phyloP scores from a whole-genome alignment of 2,888 invertebrate genomes.

The Cephus pulcher region DNA sequence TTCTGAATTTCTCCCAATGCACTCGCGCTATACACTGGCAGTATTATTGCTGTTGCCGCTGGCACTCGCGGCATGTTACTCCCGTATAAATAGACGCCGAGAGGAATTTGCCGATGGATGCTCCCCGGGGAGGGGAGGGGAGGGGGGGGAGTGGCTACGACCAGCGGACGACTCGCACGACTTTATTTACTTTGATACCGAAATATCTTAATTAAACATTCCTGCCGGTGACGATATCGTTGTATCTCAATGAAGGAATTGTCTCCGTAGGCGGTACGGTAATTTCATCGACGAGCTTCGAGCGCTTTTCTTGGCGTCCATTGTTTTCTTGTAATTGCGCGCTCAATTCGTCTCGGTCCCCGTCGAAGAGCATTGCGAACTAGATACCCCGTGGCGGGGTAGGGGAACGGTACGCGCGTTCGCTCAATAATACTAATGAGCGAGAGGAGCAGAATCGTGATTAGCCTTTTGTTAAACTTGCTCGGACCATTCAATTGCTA shows the following conservation, averaged over 20 bases:
- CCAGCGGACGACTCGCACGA: neutral
- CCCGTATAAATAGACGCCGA: neutral
- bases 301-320: neutral
- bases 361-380: neutral
- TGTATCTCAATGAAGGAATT: neutral
- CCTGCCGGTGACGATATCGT: neutral
- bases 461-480: neutral
- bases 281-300: neutral
- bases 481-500: neutral
- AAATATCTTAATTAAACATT: neutral
- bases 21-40: neutral
- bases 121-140: neutral
- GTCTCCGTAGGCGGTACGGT: neutral
- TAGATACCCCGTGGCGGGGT: neutral
- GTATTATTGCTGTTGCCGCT: neutral
- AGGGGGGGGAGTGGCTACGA: neutral
- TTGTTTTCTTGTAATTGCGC: neutral
- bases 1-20: neutral
- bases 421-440: neutral
- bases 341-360: neutral
- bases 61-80: neutral
- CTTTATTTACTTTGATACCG: neutral
- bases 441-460: neutral
- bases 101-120: neutral
- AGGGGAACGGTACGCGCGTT: neutral